These are phyloP conservation scores for Hippoglossus stenolepis DNA, from an alignment of 2,113 vertebrate species.

Conservation along the genomic window DNA sequence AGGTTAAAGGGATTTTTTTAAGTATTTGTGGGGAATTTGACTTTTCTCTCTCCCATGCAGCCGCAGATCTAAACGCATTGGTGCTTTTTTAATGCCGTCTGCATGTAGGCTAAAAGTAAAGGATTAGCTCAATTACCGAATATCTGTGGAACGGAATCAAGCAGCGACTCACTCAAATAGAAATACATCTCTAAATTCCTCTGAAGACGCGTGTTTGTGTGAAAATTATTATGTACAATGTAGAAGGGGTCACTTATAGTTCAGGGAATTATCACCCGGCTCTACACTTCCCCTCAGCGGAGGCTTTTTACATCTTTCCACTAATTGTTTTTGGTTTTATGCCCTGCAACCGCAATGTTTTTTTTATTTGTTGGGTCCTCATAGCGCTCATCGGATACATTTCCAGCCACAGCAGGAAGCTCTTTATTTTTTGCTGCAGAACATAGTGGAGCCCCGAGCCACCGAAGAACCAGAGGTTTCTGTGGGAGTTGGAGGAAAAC, in stretches of 20 bases:
- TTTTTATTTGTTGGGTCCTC: neutral
- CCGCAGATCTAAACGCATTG: slow-evolving; percentile 21
- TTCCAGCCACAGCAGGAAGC: neutral
- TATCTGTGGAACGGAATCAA: neutral
- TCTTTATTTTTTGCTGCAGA: neutral
- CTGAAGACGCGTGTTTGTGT: neutral
- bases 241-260: neutral
- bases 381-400: neutral
- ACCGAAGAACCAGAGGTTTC: neutral
- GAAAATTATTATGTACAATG: neutral
- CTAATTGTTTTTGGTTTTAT: neutral
- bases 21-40: neutral
- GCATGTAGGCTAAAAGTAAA: neutral
- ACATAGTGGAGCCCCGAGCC: neutral
- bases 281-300: neutral
- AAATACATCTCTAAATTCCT: neutral
- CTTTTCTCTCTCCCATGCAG: neutral
- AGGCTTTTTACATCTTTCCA: neutral
- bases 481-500: too few relatives aligned
- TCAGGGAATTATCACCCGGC: neutral
- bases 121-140: slow-evolving; percentile 13
- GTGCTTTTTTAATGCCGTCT: slow-evolving; percentile 3
- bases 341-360: neutral
- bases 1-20: slow-evolving; percentile 26
- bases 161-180: neutral